These are phyloP conservation scores for Balaeniceps rex DNA, from an alignment of 2,113 vertebrate genomes.

Conservation along the genomic window DNA sequence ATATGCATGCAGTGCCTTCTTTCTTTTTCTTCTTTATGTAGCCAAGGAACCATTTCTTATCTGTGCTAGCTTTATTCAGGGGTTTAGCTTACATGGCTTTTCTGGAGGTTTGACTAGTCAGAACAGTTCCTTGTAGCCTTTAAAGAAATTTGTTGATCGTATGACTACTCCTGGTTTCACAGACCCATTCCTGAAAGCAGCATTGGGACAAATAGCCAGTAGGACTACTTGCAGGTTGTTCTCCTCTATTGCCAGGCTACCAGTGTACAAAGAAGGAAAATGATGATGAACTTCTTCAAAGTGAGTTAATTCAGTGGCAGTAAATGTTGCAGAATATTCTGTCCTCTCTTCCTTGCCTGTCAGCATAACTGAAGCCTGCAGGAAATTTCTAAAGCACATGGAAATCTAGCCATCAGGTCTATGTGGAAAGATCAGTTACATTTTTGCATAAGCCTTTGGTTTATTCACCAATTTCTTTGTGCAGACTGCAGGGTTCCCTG, in stretches of 20 bases:
- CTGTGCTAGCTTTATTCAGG: not conserved
- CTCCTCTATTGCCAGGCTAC: not conserved
- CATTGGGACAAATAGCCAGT: not conserved
- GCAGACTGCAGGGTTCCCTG: not conserved
- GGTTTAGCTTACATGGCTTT: not conserved
- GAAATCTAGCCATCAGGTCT: not conserved
- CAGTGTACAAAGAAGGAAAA: not conserved
- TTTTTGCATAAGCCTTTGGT: not conserved
- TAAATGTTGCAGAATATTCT: constrained; percentile 10
- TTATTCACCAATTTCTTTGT: not conserved
- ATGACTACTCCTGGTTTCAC: not conserved
- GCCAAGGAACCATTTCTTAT: not conserved
- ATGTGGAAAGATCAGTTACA: not conserved
- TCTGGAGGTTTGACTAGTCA: not conserved
- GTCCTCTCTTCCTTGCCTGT: not conserved
- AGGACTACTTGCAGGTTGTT: not conserved
- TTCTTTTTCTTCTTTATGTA: not conserved
- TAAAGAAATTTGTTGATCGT: not conserved
- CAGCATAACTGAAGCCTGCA: not conserved
- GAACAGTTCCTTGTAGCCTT: not conserved
- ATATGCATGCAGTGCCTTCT: not conserved
- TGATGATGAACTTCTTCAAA: not conserved
- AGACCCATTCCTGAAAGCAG: not conserved
- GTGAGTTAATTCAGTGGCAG: not conserved
- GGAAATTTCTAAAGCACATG: not conserved